These are phyloP conservation scores for Argynnis bischoffii DNA, from an alignment of 2,888 invertebrate species.

Conservation along the genomic window DNA sequence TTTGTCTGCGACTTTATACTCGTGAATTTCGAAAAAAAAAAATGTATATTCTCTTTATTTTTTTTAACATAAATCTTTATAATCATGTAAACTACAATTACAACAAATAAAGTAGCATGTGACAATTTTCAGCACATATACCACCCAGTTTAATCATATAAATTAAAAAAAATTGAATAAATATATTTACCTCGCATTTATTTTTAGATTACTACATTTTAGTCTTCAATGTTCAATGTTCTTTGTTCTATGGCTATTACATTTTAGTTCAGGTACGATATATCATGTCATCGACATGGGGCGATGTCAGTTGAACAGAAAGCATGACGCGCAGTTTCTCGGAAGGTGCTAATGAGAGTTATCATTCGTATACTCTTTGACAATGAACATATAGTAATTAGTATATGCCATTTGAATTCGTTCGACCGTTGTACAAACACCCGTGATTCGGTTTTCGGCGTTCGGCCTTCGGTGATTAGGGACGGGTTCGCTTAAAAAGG, in stretches of 20 bases:
- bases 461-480: slow-evolving; percentile 69
- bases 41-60: too few relatives aligned
- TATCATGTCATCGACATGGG: neutral
- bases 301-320: slow-evolving; percentile 17
- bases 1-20: too few relatives aligned
- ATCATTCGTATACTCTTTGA: slow-evolving; percentile 39
- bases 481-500: slow-evolving; percentile 76
- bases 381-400: slow-evolving; percentile 53
- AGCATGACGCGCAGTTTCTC: slow-evolving; percentile 4
- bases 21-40: too few relatives aligned
- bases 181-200: neutral
- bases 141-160: too few relatives aligned
- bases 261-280: neutral
- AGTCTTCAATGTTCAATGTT: too few relatives aligned
- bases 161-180: too few relatives aligned
- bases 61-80: too few relatives aligned
- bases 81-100: too few relatives aligned
- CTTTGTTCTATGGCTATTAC: too few relatives aligned
- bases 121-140: too few relatives aligned
- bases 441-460: slow-evolving; percentile 58
- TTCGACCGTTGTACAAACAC: slow-evolving; percentile 51
- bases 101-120: too few relatives aligned
- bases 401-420: slow-evolving; percentile 59
- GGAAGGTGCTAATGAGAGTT: slow-evolving; percentile 22
- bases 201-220: neutral